Conservation (phyloP, 1,140 invertebrate species). For the Lethrus apterus region DNA sequence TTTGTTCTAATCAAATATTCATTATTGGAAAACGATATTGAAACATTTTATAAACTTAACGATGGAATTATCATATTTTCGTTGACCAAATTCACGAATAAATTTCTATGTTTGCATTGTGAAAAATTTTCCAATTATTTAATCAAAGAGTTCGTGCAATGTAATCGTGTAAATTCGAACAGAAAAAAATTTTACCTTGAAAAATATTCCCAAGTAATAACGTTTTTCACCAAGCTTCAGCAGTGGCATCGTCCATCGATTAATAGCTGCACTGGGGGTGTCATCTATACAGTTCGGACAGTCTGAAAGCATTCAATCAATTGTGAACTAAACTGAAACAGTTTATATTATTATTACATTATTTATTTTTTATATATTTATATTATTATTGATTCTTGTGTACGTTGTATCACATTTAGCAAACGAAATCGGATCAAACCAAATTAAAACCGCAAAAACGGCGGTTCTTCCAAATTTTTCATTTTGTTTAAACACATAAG, state of each 20-base stretch:
- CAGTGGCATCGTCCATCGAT: constrained; percentile 81
- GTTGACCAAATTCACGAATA: too few relatives aligned
- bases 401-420: not conserved
- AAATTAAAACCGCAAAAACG: not conserved
- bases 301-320: constrained; percentile 46
- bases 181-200: too few relatives aligned
- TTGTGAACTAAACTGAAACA: not conserved
- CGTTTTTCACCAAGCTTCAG: constrained; percentile 77
- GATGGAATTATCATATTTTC: too few relatives aligned
- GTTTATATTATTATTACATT: not conserved
- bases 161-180: too few relatives aligned
- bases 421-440: not conserved
- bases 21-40: too few relatives aligned
- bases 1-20: too few relatives aligned
- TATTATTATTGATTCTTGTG: not conserved
- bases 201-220: constrained; percentile 85
- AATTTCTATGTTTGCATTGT: too few relatives aligned
- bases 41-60: too few relatives aligned
- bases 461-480: not conserved
- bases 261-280: constrained; percentile 48
- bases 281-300: constrained; percentile 76
- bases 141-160: too few relatives aligned
- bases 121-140: too few relatives aligned
- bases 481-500: not conserved
- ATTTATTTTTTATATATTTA: not conserved